phyloP scores from a whole-genome alignment of 2,113 vertebrate genomes.

The Ptilorrhoa leucosticta region DNA sequence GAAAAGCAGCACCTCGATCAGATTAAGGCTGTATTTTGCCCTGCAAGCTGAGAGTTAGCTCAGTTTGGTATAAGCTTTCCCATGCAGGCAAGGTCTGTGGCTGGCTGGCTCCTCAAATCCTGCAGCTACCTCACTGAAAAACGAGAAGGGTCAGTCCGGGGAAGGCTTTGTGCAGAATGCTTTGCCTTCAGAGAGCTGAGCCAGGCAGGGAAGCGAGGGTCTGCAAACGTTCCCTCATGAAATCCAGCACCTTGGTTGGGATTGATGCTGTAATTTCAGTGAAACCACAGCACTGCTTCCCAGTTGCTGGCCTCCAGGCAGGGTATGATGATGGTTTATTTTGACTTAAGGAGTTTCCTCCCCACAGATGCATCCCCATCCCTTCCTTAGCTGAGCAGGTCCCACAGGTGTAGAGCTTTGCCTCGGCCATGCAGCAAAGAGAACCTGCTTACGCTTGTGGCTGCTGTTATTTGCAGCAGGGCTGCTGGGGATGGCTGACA shows the following conservation, averaged over 20 bases:
- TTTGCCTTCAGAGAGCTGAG: not conserved
- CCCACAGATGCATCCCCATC: not conserved
- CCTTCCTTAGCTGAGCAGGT: not conserved
- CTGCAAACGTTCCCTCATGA: not conserved
- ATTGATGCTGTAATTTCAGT: not conserved
- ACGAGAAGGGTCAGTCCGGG: not conserved
- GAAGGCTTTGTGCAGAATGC: not conserved
- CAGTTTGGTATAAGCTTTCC: not conserved
- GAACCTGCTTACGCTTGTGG: accelerated
- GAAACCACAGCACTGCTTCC: not conserved
- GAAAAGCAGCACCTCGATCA: not conserved
- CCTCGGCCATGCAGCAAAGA: not conserved
- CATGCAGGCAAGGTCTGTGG: not conserved
- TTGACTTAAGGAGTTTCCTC: not conserved
- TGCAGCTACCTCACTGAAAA: not conserved
- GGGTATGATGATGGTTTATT: not conserved
- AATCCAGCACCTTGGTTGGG: not conserved
- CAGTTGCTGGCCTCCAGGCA: not conserved
- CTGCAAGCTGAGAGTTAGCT: not conserved
- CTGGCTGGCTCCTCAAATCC: not conserved
- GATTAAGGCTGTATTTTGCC: not conserved
- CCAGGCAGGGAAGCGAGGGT: not conserved
- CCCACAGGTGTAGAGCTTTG: not conserved
- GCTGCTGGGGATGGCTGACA: not conserved
- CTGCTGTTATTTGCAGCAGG: not conserved